phyloP scores from a whole-genome alignment of 2,797 vertebrate genomes.

The Hemibagrus guttatus region DNA sequence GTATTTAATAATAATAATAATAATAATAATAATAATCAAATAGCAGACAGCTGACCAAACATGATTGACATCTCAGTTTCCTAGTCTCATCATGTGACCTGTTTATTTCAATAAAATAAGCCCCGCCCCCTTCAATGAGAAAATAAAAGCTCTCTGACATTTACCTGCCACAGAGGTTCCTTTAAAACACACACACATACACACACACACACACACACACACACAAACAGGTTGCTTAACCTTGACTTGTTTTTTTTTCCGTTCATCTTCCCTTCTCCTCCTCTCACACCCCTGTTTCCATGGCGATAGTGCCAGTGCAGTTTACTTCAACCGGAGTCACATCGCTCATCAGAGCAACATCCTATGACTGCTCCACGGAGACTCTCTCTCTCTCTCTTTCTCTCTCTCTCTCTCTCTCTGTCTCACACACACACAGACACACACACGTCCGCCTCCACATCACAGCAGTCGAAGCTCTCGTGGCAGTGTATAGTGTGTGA shows the following conservation, averaged over 20 bases:
- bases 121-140: constrained; percentile 55
- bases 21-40: neutral
- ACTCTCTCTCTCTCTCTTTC: neutral
- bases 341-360: constrained; percentile 40
- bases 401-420: neutral
- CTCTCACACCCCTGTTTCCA: constrained; percentile 71
- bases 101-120: constrained; percentile 57
- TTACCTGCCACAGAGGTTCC: neutral
- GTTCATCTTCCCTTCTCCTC: constrained; percentile 58
- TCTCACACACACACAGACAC: constrained; percentile 25
- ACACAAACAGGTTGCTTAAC: constrained; percentile 75
- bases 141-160: constrained; percentile 31
- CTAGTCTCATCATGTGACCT: neutral
- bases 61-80: neutral
- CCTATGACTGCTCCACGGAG: constrained; percentile 3
- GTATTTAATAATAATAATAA: neutral
- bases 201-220: constrained; percentile 64
- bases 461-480: constrained; percentile 23
- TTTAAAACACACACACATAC: constrained; percentile 30
- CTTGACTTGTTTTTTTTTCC: constrained; percentile 64
- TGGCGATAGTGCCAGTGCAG: constrained; percentile 66
- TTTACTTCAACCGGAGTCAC: constrained; percentile 45
- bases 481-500: constrained; percentile 23
- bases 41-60: neutral
- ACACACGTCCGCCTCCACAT: constrained; percentile 1